Evolutionary conservation across 1,140 invertebrate species (phyloP).

Genomic region (Uloborus diversus): DNA sequence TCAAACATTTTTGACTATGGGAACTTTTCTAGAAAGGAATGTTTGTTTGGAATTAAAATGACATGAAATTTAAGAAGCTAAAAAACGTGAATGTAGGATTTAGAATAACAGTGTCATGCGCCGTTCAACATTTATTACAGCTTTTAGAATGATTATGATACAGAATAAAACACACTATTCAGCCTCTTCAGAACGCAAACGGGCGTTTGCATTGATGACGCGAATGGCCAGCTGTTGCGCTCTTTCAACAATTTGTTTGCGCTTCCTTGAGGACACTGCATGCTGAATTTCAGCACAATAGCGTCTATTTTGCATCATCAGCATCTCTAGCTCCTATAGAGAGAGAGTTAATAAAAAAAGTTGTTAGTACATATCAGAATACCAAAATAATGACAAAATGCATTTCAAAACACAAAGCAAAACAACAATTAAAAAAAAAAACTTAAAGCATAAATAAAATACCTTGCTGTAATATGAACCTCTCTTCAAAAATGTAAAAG

Average conservation of each 20-base stretch:
- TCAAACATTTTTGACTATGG: too few species aligned
- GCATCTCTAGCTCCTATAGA: slow-evolving; percentile 91
- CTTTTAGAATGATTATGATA: neutral
- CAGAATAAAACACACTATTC: too few species aligned
- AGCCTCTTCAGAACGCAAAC: slow-evolving; percentile 96
- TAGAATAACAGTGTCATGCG: too few species aligned
- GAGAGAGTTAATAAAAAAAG: neutral
- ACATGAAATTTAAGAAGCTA: too few species aligned
- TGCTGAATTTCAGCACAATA: slow-evolving; percentile 98
- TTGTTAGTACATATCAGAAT: neutral
- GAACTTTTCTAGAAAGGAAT: too few species aligned
- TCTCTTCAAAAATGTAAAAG: too few species aligned
- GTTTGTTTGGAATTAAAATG: too few species aligned
- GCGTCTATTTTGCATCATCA: slow-evolving; percentile 98
- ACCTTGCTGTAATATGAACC: too few species aligned
- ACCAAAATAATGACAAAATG: neutral
- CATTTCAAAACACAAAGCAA: neutral
- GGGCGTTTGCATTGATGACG: slow-evolving; percentile 94
- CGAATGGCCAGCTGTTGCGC: slow-evolving; percentile 95
- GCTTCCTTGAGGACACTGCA: slow-evolving; percentile 94
- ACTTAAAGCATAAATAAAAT: neutral
- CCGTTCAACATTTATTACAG: too few species aligned
- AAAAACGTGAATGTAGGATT: too few species aligned
- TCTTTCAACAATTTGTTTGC: slow-evolving; percentile 94
- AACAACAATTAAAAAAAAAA: slow-evolving; percentile 16